These are phyloP conservation scores for Coracopsis vasa DNA, from an alignment of 2,113 vertebrate species.

Conservation along the genomic window DNA sequence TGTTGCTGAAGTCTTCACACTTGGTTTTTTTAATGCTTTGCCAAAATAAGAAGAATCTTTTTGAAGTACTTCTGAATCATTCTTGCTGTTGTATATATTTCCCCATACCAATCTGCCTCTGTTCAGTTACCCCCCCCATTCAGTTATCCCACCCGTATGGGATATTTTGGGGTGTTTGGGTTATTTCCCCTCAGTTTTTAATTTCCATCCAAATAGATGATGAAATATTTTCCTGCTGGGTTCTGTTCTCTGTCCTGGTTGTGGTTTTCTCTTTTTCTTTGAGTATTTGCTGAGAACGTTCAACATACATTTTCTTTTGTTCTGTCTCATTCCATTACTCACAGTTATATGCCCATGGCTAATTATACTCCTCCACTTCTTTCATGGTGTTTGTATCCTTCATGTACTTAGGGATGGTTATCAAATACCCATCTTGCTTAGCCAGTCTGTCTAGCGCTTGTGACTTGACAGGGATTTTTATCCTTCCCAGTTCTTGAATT, in stretches of 20 bases:
- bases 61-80: background rate
- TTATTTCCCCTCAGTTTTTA: background rate
- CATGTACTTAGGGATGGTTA: conserved; percentile 20
- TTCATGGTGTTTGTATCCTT: conserved; percentile 17
- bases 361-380: conserved; percentile 10
- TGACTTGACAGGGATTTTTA: conserved; percentile 11
- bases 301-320: background rate
- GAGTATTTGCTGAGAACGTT: background rate
- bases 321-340: conserved; percentile 15
- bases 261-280: background rate
- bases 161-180: background rate
- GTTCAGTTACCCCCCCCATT: background rate
- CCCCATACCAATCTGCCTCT: background rate
- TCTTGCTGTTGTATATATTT: background rate
- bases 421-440: conserved; percentile 20
- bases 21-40: background rate
- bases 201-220: background rate
- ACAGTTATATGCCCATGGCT: background rate
- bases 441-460: background rate
- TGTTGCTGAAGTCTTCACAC: background rate
- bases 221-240: background rate
- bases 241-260: background rate
- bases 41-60: background rate
- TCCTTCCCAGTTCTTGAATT: background rate
- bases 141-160: background rate